These are phyloP conservation scores for Falco cherrug DNA, from an alignment of 2,797 vertebrate species.

Conservation along the genomic window DNA sequence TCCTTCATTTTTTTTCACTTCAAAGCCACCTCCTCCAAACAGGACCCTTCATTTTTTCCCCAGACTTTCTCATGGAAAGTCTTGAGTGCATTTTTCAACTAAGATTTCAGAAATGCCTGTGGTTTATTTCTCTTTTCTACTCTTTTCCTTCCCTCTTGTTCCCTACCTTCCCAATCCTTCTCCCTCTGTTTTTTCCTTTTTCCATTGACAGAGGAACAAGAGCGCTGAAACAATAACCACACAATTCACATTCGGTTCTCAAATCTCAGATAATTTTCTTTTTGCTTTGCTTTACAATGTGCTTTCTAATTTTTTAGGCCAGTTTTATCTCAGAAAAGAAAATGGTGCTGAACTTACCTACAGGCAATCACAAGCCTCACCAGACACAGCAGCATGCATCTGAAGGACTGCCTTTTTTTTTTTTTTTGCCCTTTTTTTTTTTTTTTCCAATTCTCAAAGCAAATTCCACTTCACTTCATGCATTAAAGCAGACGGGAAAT, in stretches of 20 bases:
- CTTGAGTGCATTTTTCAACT: not conserved
- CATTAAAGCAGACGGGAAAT: slow-evolving; percentile 43
- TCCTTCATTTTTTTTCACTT: not conserved
- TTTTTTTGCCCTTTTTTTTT: not conserved
- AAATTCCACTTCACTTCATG: not conserved
- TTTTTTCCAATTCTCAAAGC: not conserved
- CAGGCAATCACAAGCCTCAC: not conserved
- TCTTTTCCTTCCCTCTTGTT: not conserved
- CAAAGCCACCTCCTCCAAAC: not conserved
- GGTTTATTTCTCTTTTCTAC: not conserved
- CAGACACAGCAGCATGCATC: not conserved
- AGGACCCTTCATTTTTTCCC: not conserved
- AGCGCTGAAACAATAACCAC: not conserved
- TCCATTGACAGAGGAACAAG: not conserved
- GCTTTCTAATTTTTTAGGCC: not conserved
- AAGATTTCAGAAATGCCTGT: not conserved
- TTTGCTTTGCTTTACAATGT: not conserved
- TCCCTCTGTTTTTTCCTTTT: not conserved
- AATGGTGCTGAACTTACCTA: not conserved
- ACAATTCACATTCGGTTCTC: not conserved
- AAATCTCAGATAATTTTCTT: not conserved
- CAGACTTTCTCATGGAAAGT: not conserved
- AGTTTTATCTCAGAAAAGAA: not conserved
- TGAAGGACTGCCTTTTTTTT: not conserved
- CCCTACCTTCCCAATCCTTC: not conserved